Base-by-base conservation (phyloP, 1,140 invertebrate species). In the Drosophila punjabiensis region DNA sequence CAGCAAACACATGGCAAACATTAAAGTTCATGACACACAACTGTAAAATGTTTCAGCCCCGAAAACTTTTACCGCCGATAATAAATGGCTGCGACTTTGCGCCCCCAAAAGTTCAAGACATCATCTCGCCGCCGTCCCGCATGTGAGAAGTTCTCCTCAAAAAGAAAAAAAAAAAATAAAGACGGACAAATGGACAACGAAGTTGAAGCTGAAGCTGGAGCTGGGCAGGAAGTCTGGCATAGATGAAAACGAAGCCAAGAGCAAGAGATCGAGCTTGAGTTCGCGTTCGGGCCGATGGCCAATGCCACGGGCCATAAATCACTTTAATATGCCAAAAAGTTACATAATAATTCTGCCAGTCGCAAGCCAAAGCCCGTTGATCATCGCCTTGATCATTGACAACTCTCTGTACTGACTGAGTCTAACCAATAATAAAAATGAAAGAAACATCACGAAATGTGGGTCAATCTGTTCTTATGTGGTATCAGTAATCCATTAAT, bases 21-120 rank as follows among this genome's bases (percentile, higher is more conserved):
- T 81, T 88, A 89, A 89, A 89, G 85, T 88, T 88, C 85, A 88
- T 90, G 85, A 88, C 85, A 88, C 85, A 88, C 86, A 88, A 88
- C 85, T 90, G 85, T 90, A 88, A 88, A 90, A 90, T 75, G 76
- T 81, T 90, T 90, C 86, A 88, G 86, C 64, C 75, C 63, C 63
- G 28, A 74, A 81, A 87, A 84, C 87, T 88, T 88, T 88, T 90
- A 80, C 82, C 81, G 75, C 70, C 75, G 82, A 85, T 88, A 88
- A 88, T 83, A 88, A 88, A 88, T 88, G 85, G 85, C 75, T 71
- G 75, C 86, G 71, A 85, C 85, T 88, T 85, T 81, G 85, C 85
- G 85, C 85, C 85, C 84, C 84, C 84, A 84, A 89, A 90, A 90
- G 86, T 89, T 88, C 85, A 89, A 76, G 78, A 62, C 76, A 79